Evolutionary conservation across 2,113 vertebrate genomes (phyloP).

Genomic region (Cyphomyrus plagiostoma): DNA sequence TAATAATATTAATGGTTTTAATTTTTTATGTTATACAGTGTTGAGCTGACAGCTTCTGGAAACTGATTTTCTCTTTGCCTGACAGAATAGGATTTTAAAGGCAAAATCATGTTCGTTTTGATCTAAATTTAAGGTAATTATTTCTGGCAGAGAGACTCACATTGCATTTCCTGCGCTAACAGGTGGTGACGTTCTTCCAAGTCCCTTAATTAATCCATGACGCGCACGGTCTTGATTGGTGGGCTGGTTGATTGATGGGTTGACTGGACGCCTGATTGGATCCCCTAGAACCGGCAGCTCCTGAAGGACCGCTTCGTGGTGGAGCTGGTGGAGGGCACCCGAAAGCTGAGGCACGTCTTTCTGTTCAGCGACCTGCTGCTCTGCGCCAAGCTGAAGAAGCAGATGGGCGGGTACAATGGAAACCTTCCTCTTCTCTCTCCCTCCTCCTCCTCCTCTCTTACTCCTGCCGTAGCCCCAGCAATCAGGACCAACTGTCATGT

Average conservation of each 20-base stretch:
- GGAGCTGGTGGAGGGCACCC: constrained; percentile 89
- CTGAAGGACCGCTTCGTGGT: constrained; percentile 98
- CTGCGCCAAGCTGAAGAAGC: constrained; percentile 96
- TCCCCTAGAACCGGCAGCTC: constrained; percentile 83
- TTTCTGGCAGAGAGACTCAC: not conserved
- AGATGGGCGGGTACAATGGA: constrained; percentile 81
- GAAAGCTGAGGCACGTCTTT: constrained; percentile 93
- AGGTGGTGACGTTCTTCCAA: not conserved
- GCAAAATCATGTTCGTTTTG: not conserved
- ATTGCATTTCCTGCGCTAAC: not conserved
- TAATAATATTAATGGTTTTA: not conserved
- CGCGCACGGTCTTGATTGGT: not conserved
- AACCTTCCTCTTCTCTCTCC: not conserved
- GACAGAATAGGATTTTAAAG: not conserved
- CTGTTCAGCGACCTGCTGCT: constrained; percentile 94
- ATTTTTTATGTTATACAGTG: not conserved
- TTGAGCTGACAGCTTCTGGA: not conserved
- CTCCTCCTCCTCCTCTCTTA: not conserved
- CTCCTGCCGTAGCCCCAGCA: not conserved
- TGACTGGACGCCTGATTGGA: not conserved
- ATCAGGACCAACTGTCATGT: not conserved
- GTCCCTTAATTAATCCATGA: not conserved
- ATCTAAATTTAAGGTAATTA: not conserved
- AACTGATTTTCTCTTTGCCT: not conserved
- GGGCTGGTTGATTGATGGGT: not conserved